phyloP scores from a whole-genome alignment of 2,113 vertebrate genomes.

The Chunga burmeisteri region DNA sequence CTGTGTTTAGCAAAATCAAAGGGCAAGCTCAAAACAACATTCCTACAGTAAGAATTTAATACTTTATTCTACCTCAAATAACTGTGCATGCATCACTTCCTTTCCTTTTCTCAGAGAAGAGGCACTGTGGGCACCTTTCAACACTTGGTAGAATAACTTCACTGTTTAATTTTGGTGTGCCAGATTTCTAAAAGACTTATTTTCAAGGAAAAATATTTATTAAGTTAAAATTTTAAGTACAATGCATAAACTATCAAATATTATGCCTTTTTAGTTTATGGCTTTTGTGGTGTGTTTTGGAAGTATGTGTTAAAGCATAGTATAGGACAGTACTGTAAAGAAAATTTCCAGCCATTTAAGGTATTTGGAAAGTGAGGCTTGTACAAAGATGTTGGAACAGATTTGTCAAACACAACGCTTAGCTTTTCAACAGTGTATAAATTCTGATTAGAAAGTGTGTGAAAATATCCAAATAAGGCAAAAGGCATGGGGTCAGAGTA shows the following conservation, averaged over 20 bases:
- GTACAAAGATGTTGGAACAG: not conserved
- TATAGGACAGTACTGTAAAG: not conserved
- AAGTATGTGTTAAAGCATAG: not conserved
- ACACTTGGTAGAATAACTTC: not conserved
- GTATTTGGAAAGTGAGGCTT: not conserved
- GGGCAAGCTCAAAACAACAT: not conserved
- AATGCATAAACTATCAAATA: not conserved
- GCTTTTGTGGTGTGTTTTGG: not conserved
- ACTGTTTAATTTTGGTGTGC: not conserved
- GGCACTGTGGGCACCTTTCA: not conserved
- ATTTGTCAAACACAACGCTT: not conserved
- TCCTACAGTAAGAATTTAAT: not conserved
- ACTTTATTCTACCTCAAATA: not conserved
- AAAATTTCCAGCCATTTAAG: not conserved
- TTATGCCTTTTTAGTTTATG: not conserved
- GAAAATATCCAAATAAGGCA: conserved; percentile 8
- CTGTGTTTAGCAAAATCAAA: not conserved
- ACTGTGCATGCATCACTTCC: not conserved
- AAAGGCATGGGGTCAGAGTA: not conserved
- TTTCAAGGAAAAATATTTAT: not conserved
- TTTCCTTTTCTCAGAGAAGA: not conserved
- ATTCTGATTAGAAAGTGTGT: not conserved
- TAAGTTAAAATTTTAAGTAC: not conserved
- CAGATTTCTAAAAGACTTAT: not conserved
- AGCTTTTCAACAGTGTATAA: not conserved